Percentiles rank a stretch among this genome's conserved stretches.
These are phyloP conservation scores for Leptura quadrifasciata DNA, from an alignment of 2,888 invertebrate species.

Conservation along the genomic window DNA sequence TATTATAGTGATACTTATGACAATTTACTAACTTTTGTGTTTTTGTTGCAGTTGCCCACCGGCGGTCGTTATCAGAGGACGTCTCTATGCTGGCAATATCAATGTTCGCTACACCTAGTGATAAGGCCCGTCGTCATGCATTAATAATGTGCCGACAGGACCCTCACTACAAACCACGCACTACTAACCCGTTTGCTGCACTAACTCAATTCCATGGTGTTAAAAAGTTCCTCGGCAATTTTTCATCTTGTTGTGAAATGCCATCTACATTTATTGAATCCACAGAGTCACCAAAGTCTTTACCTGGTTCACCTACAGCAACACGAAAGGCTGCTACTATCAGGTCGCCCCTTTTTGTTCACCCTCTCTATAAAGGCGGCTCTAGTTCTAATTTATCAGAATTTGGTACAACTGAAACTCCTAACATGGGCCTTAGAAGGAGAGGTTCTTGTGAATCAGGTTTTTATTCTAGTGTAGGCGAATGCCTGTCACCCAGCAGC, in stretches of 20 bases:
- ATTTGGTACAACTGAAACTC: slow-evolving; percentile 62
- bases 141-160: slow-evolving; percentile 90
- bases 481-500: slow-evolving; percentile 71
- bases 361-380: slow-evolving; percentile 74
- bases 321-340: slow-evolving; percentile 67
- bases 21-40: slow-evolving; percentile 8
- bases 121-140: slow-evolving; percentile 84
- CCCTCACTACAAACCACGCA: slow-evolving; percentile 85
- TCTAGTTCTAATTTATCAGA: slow-evolving; percentile 71
- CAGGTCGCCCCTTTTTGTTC: slow-evolving; percentile 76
- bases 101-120: slow-evolving; percentile 81
- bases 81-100: slow-evolving; percentile 78
- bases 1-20: too few species aligned
- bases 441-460: slow-evolving; percentile 93
- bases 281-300: slow-evolving; percentile 72
- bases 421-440: slow-evolving; percentile 75
- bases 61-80: slow-evolving; percentile 85
- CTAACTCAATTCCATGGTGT: slow-evolving; percentile 87
- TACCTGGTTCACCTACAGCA: slow-evolving; percentile 76
- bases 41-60: slow-evolving; percentile 77
- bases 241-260: slow-evolving; percentile 87
- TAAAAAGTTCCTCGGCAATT: slow-evolving; percentile 87
- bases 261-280: slow-evolving; percentile 80
- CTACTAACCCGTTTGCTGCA: slow-evolving; percentile 84
- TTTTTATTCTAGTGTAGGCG: slow-evolving; percentile 90